Evolutionary conservation across 2,888 invertebrate species (phyloP), one percentile per base, ranked within the genome.

Genomic region (Leptopilina drosophilae): DNA sequence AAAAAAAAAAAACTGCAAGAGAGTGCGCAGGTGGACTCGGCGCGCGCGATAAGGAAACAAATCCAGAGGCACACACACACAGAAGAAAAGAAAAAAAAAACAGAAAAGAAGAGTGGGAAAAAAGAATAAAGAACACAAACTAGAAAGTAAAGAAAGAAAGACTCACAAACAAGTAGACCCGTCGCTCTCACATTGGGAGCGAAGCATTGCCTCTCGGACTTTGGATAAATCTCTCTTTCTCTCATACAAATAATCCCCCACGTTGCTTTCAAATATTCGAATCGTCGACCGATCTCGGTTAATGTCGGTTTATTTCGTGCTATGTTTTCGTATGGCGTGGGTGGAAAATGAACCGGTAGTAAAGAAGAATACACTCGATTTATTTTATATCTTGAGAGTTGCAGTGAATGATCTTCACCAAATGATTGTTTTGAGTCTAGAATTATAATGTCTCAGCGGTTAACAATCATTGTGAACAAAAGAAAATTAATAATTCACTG

Each of bases 241-340:
- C 49, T 9, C 11, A 49, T 49, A 49, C 49, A 49, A 49, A 49
- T 49, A 78, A 85, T 80, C 84, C 84, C 83, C 82, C 85, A 85
- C 83, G 83, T 67, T 64, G 77, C 64, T 83, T 78, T 80, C 81
- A 84, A 80, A 42, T 33, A 33, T 79, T 78, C 80, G 79, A 77
- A 69, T 56, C 42, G 12, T 83, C 85, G 84, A 82, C 82, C 81
- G 82, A 84, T 80, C 82, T 87, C 89, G 89, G 85, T 76, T 77
- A 78, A 79, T 64, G 79, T 86, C 88, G 89, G 83, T 62, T 66
- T 9, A 40, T n/a, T 66, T 84, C 87, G 82, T 81, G 81, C 64
- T 20, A 11, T 4, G 49, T 8, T 49, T 59, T 33, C 33, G 33
- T 56, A 26, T 20, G 20, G 69, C 78, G 81, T 77, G 77, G 77